Evolutionary conservation across 1,140 invertebrate genomes (phyloP).

Genomic region (Oedothorax gibbosus): DNA sequence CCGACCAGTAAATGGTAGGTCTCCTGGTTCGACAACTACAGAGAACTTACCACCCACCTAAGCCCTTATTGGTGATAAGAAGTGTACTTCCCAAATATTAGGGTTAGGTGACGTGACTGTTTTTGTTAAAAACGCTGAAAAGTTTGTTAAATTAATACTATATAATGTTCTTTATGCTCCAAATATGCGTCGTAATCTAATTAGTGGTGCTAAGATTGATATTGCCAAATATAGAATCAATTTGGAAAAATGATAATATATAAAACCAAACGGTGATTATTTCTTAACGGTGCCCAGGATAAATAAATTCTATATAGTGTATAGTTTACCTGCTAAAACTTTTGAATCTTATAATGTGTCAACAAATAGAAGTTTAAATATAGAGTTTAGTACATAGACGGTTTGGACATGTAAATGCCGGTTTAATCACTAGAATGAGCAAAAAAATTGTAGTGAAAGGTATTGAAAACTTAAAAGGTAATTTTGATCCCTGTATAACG

Average conservation of each 20-base stretch:
- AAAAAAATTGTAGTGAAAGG: not conserved
- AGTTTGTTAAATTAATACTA: not conserved
- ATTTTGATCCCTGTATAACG: not conserved
- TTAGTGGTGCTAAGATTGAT: not conserved
- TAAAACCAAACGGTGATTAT: not conserved
- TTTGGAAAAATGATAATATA: not conserved
- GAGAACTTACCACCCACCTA: too few species aligned
- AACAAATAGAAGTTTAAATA: not conserved
- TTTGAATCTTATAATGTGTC: too few species aligned
- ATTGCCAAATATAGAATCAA: not conserved
- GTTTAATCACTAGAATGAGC: not conserved
- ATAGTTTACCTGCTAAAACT: constrained; percentile 62
- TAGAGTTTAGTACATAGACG: not conserved
- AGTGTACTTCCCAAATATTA: too few species aligned
- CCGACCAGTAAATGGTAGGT: too few species aligned
- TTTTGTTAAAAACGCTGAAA: too few species aligned
- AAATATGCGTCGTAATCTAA: not conserved
- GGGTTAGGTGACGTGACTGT: too few species aligned
- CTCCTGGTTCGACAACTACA: too few species aligned
- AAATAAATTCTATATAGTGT: not conserved
- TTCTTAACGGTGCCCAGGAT: not conserved
- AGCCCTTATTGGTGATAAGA: too few species aligned
- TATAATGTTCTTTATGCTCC: not conserved
- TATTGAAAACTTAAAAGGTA: not conserved
- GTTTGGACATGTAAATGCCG: not conserved